These are phyloP conservation scores for Pipistrellus pygmaeus DNA, from an alignment of 2,797 vertebrate genomes.

Conservation along the genomic window DNA sequence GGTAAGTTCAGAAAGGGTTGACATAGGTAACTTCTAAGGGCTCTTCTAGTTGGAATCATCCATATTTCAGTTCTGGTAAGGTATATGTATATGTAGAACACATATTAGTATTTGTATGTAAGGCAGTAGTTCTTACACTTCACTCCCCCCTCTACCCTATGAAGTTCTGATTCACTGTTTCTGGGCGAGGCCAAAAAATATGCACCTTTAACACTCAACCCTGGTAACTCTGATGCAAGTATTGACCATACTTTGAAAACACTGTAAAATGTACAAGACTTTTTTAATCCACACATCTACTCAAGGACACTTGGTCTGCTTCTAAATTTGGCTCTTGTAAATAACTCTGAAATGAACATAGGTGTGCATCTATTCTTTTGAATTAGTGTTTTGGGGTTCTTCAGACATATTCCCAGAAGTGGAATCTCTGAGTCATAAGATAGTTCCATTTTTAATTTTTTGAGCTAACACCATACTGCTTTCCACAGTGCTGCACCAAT, in stretches of 20 bases:
- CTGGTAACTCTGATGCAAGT: background rate
- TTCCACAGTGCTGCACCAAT: background rate
- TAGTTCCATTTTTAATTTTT: background rate
- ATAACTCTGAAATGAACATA: background rate
- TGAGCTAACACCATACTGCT: background rate
- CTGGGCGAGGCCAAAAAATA: background rate
- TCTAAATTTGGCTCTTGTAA: background rate
- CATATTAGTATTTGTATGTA: background rate
- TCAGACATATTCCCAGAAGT: background rate
- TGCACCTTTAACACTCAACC: background rate
- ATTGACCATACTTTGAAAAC: background rate
- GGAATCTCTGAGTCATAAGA: background rate
- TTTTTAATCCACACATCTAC: background rate
- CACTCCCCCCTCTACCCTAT: background rate
- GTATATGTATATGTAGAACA: background rate
- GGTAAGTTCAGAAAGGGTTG: background rate
- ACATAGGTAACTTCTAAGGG: background rate
- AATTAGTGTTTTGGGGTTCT: background rate
- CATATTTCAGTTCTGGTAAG: background rate
- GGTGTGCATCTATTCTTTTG: background rate
- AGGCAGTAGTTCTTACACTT: background rate
- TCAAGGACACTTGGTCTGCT: background rate
- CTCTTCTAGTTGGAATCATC: background rate
- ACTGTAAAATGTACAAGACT: background rate
- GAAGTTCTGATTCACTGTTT: conserved; percentile 36